Base-by-base conservation (phyloP, 2,888 invertebrate genomes). In the Clusia tigrina region DNA sequence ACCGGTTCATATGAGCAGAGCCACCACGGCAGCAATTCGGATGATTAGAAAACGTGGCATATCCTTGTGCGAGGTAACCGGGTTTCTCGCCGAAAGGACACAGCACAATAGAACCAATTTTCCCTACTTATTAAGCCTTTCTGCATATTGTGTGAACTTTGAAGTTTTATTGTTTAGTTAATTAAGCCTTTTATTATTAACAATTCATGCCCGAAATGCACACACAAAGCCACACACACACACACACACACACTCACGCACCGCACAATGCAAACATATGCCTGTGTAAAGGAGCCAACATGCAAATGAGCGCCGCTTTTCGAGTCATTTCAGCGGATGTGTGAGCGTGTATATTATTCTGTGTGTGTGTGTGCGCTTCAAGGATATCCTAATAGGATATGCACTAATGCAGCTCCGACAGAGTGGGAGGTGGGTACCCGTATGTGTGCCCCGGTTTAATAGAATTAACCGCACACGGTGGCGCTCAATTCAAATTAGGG, bases 331-430 rank as follows among this genome's bases (percentile, higher is more conserved):
- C n/a, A n/a, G 17, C 17, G 6, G 24, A 24, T 24, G 17, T 2
- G 51, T 18, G 24, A n/a, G 22, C 52, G 51, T 52, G 56, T 52
- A 24, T 37, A n/a, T n/a, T n/a, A n/a, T n/a, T n/a, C 22, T 23
- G 42, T n/a, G 57, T 32, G 12, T 23, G 26, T 18, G n/a, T 46
- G 42, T 17, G 6, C 25, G 54, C n/a, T 42, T 42, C n/a, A n/a
- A 42, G n/a, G 10, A 42, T 62, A 24, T 12, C 57, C 26, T 18
- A 58, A 68, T 72, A 69, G 69, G 73, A 76, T 77, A 74, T 77
- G 78, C 78, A 76, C 71, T 73, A 73, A 71, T 73, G 76, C 74
- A 73, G 71, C 71, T 51, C 54, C 25, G n/a, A n/a, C n/a, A n/a
- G n/a, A n/a, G n/a, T n/a, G n/a, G n/a, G n/a, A n/a, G n/a, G n/a